A percentile compares a stretch with the other conserved stretches of the same genome.
Conservation (phyloP, 2,797 vertebrate species). For the Numenius phaeopus region DNA sequence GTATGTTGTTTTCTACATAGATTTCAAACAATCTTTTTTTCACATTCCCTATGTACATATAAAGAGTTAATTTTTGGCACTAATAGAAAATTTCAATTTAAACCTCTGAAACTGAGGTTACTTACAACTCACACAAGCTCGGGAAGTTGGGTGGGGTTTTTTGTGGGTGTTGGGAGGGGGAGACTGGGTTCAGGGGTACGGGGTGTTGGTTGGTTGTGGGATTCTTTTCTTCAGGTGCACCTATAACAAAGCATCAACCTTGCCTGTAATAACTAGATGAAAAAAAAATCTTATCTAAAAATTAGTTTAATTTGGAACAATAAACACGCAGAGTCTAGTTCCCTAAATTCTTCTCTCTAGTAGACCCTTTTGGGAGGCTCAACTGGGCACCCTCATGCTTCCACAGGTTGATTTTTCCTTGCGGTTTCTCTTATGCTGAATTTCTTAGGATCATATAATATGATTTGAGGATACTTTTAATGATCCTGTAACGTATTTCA, state of each 20-base stretch:
- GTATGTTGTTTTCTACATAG: neutral
- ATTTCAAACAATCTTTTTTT: neutral
- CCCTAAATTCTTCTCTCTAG: neutral
- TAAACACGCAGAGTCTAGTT: neutral
- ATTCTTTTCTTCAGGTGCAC: neutral
- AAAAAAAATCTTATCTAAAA: neutral
- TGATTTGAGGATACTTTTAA: neutral
- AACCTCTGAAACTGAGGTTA: neutral
- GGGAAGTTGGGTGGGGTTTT: neutral
- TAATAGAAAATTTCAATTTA: neutral
- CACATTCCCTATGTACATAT: neutral
- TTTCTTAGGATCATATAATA: neutral
- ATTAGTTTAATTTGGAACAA: neutral
- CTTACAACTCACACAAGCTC: neutral
- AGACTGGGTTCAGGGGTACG: too few relatives aligned
- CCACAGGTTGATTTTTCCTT: neutral
- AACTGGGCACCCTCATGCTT: neutral
- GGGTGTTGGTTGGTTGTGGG: neutral
- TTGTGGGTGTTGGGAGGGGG: accelerated
- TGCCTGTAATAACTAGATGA: neutral
- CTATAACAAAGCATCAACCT: neutral
- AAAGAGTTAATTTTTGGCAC: neutral
- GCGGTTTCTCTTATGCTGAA: neutral
- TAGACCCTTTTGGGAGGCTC: neutral
- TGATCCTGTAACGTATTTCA: neutral